Conservation (phyloP, 2,888 invertebrate genomes). For the Sphecodes monilicornis region DNA sequence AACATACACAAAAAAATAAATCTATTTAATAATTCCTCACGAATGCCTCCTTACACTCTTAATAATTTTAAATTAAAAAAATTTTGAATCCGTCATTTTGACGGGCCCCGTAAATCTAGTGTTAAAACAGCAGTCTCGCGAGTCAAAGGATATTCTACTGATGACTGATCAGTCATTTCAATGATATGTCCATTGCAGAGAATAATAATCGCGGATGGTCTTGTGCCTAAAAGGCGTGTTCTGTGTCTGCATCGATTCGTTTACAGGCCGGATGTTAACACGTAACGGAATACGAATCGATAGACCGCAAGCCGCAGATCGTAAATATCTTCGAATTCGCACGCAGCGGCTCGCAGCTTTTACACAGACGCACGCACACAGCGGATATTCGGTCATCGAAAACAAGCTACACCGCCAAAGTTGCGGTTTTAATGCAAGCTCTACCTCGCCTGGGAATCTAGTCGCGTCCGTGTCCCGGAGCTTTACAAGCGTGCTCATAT, state of each 20-base stretch:
- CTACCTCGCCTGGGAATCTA: constrained; percentile 7
- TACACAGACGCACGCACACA: constrained; percentile 27
- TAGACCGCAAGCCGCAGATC: constrained; percentile 67
- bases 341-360: constrained; percentile 13
- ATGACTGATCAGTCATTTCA: background rate
- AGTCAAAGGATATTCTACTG: background rate
- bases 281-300: constrained; percentile 60
- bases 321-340: constrained; percentile 62
- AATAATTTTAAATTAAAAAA: no score
- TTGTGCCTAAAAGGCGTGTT: constrained; percentile 34
- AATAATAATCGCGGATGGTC: background rate
- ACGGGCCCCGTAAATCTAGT: no score
- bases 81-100: no score
- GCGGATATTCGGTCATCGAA: constrained; percentile 50
- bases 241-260: constrained; percentile 52
- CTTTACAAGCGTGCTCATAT: constrained; percentile 21
- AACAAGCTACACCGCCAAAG: constrained; percentile 47
- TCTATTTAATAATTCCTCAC: no score
- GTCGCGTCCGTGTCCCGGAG: constrained; percentile 6
- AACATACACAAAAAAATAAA: no score
- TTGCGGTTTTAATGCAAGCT: constrained; percentile 60
- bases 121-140: no score
- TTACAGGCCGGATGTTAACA: constrained; percentile 55
- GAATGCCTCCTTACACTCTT: no score
- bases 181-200: background rate